These are phyloP conservation scores for Drymodes brunneopygia DNA, from an alignment of 2,113 vertebrate genomes.

Conservation along the genomic window DNA sequence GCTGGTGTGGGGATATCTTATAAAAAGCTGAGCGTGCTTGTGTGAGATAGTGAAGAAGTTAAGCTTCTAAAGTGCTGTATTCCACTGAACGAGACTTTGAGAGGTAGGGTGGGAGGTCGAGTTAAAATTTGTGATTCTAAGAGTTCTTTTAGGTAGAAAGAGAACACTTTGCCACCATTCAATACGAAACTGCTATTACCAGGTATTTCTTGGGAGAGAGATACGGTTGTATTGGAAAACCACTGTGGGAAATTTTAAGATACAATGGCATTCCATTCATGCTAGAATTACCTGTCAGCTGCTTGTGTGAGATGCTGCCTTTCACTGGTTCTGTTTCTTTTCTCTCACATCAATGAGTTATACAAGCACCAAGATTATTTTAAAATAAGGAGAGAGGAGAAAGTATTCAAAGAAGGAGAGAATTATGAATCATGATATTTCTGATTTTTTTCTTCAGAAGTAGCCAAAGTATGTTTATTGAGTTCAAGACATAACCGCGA, in stretches of 20 bases:
- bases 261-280: background rate
- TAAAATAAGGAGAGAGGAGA: background rate
- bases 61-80: background rate
- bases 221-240: background rate
- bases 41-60: background rate
- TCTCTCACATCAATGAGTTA: background rate
- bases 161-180: background rate
- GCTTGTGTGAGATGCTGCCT: background rate
- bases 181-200: background rate
- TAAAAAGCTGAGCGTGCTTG: rapidly evolving
- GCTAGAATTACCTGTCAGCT: background rate
- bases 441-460: background rate
- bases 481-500: background rate
- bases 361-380: background rate
- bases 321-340: background rate
- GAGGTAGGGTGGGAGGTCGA: background rate
- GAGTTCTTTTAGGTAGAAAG: background rate
- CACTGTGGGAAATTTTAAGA: background rate
- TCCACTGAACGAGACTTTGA: background rate
- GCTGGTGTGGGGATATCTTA: background rate
- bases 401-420: background rate
- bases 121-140: background rate
- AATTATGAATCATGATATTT: background rate
- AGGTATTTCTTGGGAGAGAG: background rate
- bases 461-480: background rate